These are phyloP conservation scores for Acestrorhynchus altus DNA, from an alignment of 2,797 vertebrate genomes.

Conservation along the genomic window DNA sequence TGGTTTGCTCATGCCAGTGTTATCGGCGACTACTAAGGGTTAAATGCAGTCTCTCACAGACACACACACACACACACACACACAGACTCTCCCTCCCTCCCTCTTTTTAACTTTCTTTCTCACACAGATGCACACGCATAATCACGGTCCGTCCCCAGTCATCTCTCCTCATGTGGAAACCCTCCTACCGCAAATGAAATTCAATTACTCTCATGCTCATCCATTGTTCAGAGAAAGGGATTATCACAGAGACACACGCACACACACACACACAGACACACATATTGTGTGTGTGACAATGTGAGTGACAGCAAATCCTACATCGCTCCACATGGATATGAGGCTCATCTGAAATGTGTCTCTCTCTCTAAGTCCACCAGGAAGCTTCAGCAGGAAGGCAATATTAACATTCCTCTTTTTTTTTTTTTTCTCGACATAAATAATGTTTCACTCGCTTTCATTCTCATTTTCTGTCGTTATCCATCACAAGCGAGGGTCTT, in stretches of 20 bases:
- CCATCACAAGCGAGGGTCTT: background rate
- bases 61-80: conserved; percentile 37
- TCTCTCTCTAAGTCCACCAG: background rate
- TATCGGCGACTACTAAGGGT: too few species aligned
- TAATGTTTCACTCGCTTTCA: background rate
- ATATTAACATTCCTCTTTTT: conserved; percentile 26
- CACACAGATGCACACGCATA: conserved; percentile 25
- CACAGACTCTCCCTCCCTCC: background rate
- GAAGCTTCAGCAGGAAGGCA: background rate
- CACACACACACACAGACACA: conserved; percentile 37
- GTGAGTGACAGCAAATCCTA: conserved; percentile 49
- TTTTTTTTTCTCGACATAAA: background rate
- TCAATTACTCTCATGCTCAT: conserved; percentile 49
- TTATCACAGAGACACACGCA: conserved; percentile 48
- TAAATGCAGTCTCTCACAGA: conserved; percentile 1
- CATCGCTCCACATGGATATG: conserved; percentile 36
- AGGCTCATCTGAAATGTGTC: conserved; percentile 41
- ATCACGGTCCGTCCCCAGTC: conserved; percentile 28
- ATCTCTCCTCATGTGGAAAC: conserved; percentile 31
- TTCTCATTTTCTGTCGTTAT: background rate
- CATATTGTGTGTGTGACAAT: conserved; percentile 19
- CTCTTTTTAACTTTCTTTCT: background rate
- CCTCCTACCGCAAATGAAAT: conserved; percentile 42
- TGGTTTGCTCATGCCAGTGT: too few species aligned
- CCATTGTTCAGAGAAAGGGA: conserved; percentile 45